phyloP scores from a whole-genome alignment of 2,113 vertebrate species.

The Vireo altiloquus region DNA sequence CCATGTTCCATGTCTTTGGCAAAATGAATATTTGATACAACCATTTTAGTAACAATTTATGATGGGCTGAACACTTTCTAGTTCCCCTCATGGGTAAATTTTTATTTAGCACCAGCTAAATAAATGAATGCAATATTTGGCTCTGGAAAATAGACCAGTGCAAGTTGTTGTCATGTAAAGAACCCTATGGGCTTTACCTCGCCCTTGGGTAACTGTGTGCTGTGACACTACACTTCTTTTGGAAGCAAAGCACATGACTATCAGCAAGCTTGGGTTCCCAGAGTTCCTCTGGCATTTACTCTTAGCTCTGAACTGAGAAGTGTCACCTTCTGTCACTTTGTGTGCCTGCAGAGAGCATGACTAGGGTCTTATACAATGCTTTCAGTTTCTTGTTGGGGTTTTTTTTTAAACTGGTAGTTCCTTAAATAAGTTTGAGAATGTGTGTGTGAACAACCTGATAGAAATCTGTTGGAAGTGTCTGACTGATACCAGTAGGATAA shows the following conservation, averaged over 20 bases:
- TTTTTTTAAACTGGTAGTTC: neutral
- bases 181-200: neutral
- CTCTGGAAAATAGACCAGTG: neutral
- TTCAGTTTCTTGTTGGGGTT: neutral
- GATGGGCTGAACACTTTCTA: neutral
- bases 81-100: neutral
- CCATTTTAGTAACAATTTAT: neutral
- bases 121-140: neutral
- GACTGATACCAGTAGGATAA: neutral
- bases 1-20: neutral
- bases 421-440: neutral
- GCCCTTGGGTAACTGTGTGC: fast-evolving
- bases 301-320: neutral
- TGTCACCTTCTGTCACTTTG: neutral
- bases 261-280: neutral
- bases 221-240: neutral
- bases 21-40: neutral
- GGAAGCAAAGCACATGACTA: neutral
- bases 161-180: neutral
- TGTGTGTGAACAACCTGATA: neutral
- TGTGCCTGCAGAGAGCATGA: neutral
- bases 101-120: neutral
- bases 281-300: neutral
- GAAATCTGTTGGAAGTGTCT: neutral
- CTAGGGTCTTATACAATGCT: neutral